These are phyloP conservation scores for Rynchops niger DNA, from an alignment of 2,113 vertebrate genomes.

Conservation along the genomic window DNA sequence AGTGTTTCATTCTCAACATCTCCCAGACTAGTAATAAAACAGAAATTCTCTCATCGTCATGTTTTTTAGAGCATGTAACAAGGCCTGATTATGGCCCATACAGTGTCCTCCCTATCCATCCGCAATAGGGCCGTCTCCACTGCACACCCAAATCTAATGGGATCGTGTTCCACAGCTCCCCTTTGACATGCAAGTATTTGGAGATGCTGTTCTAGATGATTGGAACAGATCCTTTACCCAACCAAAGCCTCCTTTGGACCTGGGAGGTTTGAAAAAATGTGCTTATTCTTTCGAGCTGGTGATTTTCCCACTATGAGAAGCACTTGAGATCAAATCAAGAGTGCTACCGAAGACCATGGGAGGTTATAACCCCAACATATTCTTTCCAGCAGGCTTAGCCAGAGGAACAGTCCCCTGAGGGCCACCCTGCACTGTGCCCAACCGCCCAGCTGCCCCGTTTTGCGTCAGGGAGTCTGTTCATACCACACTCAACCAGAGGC, in stretches of 20 bases:
- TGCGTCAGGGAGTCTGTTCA: not conserved
- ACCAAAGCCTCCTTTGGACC: not conserved
- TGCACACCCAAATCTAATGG: not conserved
- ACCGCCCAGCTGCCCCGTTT: not conserved
- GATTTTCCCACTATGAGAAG: not conserved
- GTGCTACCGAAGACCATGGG: not conserved
- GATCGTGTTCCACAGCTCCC: not conserved
- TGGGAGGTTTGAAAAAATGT: not conserved
- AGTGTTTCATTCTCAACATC: not conserved
- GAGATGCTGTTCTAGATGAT: not conserved
- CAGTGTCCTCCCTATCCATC: not conserved
- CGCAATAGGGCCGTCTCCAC: not conserved
- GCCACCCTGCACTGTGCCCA: rapidly evolving
- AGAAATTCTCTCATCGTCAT: not conserved
- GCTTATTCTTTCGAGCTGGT: not conserved
- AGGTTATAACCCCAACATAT: not conserved
- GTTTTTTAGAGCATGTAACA: not conserved
- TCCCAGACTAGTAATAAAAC: not conserved
- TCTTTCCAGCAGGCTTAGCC: not conserved
- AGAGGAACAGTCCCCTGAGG: not conserved
- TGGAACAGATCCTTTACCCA: not conserved
- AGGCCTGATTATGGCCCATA: not conserved
- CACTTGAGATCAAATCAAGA: not conserved
- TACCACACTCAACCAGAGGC: not conserved
- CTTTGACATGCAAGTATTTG: rapidly evolving